Conservation (phyloP, 2,113 vertebrate species). For the Kryptolebias marmoratus region DNA sequence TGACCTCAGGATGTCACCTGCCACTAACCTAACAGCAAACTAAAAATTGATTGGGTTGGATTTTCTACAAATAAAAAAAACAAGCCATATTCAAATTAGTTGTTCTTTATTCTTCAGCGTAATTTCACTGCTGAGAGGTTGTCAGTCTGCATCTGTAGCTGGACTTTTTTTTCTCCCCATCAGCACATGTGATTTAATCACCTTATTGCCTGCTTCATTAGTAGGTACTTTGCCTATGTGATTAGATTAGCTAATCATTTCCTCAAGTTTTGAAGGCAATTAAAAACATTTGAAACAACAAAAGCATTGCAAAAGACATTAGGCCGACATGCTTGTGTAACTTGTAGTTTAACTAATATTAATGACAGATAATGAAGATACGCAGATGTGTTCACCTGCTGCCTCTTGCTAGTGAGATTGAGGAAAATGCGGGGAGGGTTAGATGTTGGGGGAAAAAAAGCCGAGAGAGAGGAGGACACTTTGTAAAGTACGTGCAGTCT, state of each 20-base stretch:
- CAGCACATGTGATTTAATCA: conserved; percentile 18
- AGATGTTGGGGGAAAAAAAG: too few relatives aligned
- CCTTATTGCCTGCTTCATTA: conserved; percentile 28
- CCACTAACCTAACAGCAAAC: not conserved
- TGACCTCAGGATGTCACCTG: not conserved
- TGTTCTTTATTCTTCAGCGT: conserved; percentile 11
- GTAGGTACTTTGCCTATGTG: conserved; percentile 21
- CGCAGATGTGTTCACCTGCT: not conserved
- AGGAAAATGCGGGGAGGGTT: not conserved
- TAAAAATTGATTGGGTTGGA: conserved; percentile 1
- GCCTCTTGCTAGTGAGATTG: not conserved
- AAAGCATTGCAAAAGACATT: conserved; percentile 1
- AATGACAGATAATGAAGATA: not conserved
- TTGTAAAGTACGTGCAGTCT: not conserved
- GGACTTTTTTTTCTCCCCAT: conserved; percentile 14
- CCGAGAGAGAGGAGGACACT: too few relatives aligned
- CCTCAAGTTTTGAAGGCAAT: conserved; percentile 23
- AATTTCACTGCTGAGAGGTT: conserved; percentile 43
- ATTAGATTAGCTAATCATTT: conserved; percentile 21
- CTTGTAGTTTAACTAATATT: not conserved
- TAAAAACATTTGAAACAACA: conserved; percentile 31
- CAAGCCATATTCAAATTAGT: too few relatives aligned
- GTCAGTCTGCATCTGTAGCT: conserved; percentile 32
- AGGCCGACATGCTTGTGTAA: not conserved
- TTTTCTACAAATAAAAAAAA: not conserved